These are phyloP conservation scores for Xestia c-nigrum DNA, from an alignment of 2,888 invertebrate species.

Conservation along the genomic window DNA sequence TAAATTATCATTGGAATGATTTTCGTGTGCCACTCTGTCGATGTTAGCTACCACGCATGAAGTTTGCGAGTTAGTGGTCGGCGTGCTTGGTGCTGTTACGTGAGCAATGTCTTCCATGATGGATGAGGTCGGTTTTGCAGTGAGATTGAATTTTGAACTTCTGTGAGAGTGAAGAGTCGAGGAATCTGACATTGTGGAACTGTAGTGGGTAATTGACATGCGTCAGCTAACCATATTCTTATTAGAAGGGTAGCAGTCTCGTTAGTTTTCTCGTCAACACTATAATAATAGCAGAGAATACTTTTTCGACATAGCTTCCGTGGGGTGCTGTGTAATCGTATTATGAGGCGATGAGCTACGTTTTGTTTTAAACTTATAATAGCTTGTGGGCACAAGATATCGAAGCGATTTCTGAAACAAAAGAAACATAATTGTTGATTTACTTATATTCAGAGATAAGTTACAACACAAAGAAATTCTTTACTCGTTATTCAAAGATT, in stretches of 20 bases:
- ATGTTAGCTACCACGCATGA: constrained; percentile 71
- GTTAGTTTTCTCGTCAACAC: constrained; percentile 68
- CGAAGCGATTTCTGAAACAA: constrained; percentile 88
- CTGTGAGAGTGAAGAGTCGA: constrained; percentile 47
- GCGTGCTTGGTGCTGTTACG: constrained; percentile 45
- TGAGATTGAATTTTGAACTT: constrained; percentile 52
- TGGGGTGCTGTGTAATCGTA: constrained; percentile 85
- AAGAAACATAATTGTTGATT: constrained; percentile 72
- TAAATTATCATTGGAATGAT: constrained; percentile 86
- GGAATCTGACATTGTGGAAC: constrained; percentile 64
- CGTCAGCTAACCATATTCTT: constrained; percentile 84
- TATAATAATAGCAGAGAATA: constrained; percentile 67
- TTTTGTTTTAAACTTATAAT: constrained; percentile 85
- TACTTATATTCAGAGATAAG: constrained; percentile 73
- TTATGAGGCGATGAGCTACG: constrained; percentile 83
- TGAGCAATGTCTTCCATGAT: constrained; percentile 55
- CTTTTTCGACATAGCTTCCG: constrained; percentile 86
- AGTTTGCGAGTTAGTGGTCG: constrained; percentile 61
- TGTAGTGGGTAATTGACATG: constrained; percentile 64
- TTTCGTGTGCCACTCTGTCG: constrained; percentile 75
- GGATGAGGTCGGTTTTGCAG: constrained; percentile 29
- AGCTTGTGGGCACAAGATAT: constrained; percentile 88
- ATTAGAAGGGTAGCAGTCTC: constrained; percentile 64
- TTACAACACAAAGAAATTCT: constrained; percentile 65
- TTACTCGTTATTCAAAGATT: constrained; percentile 17